phyloP scores from a whole-genome alignment of 2,888 invertebrate species.

The Drosophila aldrichi region DNA sequence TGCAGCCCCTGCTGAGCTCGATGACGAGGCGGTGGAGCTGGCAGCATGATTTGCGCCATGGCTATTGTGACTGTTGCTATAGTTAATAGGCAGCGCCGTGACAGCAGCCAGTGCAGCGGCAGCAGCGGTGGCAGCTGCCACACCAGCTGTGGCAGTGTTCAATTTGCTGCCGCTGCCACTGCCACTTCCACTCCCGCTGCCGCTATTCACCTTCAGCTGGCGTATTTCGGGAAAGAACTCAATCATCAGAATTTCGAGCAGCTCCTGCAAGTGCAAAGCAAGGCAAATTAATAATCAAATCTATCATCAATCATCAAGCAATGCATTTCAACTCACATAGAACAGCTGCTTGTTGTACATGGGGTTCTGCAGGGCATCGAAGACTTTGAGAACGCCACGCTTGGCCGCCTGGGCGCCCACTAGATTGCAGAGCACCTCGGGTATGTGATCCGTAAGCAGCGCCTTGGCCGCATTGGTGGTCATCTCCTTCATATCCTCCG shows the following conservation, averaged over 20 bases:
- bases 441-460: slow-evolving; percentile 89
- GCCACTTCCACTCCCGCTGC: slow-evolving; percentile 29
- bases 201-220: slow-evolving; percentile 84
- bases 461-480: slow-evolving; percentile 89
- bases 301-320: too few species aligned
- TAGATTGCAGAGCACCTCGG: slow-evolving; percentile 92
- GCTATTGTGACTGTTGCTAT: slow-evolving; percentile 45
- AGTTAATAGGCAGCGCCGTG: slow-evolving; percentile 59
- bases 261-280: slow-evolving; percentile 86
- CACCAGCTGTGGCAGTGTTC: slow-evolving; percentile 61
- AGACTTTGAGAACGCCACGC: slow-evolving; percentile 93
- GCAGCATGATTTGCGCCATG: slow-evolving; percentile 31
- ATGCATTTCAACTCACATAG: slow-evolving; percentile 88
- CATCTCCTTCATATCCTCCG: slow-evolving; percentile 89
- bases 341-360: slow-evolving; percentile 95
- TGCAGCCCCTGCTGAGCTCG: slow-evolving; percentile 19
- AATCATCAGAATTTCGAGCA: slow-evolving; percentile 89
- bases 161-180: slow-evolving; percentile 53
- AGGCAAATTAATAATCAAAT: neutral
- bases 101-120: slow-evolving; percentile 68
- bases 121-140: slow-evolving; percentile 63
- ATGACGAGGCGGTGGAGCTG: neutral
- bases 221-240: slow-evolving; percentile 90
- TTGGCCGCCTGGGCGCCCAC: slow-evolving; percentile 94
- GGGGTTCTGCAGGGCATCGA: slow-evolving; percentile 93